Evolutionary conservation across 1,140 invertebrate genomes (phyloP).

Genomic region (Hormaphis cornu): DNA sequence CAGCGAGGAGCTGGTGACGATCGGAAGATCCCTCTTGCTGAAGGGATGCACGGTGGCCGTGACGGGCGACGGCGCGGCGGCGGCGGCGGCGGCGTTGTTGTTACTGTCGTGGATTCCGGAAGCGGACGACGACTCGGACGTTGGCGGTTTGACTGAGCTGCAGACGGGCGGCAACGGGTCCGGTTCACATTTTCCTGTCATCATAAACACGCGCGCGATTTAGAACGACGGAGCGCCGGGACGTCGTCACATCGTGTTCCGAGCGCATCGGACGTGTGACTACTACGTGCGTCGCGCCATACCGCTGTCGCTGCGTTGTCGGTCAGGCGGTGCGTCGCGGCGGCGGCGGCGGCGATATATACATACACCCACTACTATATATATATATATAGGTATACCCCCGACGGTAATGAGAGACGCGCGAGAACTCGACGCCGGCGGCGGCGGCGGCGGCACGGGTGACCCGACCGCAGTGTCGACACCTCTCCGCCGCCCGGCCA

Average conservation of each 20-base stretch:
- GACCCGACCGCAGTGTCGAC: constrained; percentile 32
- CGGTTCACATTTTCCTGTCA: constrained; percentile 32
- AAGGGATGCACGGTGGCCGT: constrained; percentile 29
- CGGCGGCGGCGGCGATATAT: too few species aligned
- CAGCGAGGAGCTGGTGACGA: constrained; percentile 18
- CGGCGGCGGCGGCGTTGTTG: constrained; percentile 10
- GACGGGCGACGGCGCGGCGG: not conserved
- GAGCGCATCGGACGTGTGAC: constrained; percentile 29
- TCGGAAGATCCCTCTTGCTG: constrained; percentile 22
- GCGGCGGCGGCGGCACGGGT: constrained; percentile 15
- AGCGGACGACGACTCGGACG: not conserved
- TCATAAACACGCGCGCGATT: constrained; percentile 27
- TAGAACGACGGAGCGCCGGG: not conserved
- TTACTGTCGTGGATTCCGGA: constrained; percentile 13
- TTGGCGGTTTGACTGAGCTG: not conserved
- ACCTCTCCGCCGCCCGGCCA: constrained; percentile 9
- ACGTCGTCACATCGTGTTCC: constrained; percentile 22
- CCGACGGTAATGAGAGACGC: constrained; percentile 30
- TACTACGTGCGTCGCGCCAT: not conserved
- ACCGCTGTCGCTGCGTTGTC: too few species aligned
- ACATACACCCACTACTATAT: too few species aligned
- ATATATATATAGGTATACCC: too few species aligned
- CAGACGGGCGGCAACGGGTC: constrained; percentile 11
- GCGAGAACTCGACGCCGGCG: constrained; percentile 29
- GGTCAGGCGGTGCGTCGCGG: constrained; percentile 21